These are phyloP conservation scores for Heliocidaris erythrogramma DNA, from an alignment of 35 echinoderm and acorn worm species.

Conservation along the genomic window DNA sequence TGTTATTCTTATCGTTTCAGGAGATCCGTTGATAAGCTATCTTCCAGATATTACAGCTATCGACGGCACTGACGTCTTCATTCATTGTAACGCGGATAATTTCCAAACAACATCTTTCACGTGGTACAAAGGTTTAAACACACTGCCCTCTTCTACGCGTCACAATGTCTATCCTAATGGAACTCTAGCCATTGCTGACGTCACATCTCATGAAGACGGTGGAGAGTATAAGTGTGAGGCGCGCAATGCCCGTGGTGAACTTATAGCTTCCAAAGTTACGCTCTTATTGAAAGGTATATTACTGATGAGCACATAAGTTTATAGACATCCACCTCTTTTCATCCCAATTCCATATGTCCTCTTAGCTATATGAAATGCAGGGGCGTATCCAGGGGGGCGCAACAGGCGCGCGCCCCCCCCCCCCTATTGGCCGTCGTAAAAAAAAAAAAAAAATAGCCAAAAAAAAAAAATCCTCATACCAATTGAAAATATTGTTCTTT, in stretches of 20 bases:
- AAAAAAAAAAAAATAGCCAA: too few species aligned
- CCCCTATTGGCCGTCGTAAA: too few species aligned
- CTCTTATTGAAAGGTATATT: slow-evolving; percentile 69
- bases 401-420: too few species aligned
- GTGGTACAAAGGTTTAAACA: slow-evolving; percentile 69
- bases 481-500: too few species aligned
- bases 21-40: slow-evolving; percentile 71
- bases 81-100: slow-evolving; percentile 82
- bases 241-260: slow-evolving; percentile 53
- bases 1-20: slow-evolving; percentile 37
- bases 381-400: too few species aligned
- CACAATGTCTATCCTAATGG: slow-evolving; percentile 80
- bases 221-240: slow-evolving; percentile 78
- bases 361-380: too few species aligned
- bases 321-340: too few species aligned
- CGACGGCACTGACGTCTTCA: slow-evolving; percentile 55
- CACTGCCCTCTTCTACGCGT: slow-evolving; percentile 69
- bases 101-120: slow-evolving; percentile 75
- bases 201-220: slow-evolving; percentile 64
- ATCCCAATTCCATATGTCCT: too few species aligned
- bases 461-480: too few species aligned
- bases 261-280: slow-evolving; percentile 41
- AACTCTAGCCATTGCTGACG: slow-evolving; percentile 73
- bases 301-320: too few species aligned
- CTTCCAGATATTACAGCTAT: slow-evolving; percentile 80